These are phyloP conservation scores for Thumatha senex DNA, from an alignment of 2,888 invertebrate species.

Conservation along the genomic window DNA sequence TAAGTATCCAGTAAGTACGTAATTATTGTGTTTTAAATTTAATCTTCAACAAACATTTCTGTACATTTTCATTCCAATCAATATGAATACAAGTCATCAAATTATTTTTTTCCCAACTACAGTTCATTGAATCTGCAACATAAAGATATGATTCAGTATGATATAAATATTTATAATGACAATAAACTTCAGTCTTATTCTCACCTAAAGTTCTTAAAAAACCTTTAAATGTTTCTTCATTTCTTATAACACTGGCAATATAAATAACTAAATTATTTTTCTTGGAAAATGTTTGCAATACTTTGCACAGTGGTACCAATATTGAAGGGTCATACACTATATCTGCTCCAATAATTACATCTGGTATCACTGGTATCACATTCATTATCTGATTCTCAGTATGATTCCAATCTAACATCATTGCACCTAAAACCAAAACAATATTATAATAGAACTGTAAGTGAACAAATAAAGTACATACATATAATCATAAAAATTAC, in stretches of 20 bases:
- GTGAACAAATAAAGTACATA: neutral
- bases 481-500: slow-evolving; percentile 30
- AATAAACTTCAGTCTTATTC: slow-evolving; percentile 12
- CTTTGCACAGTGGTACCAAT: slow-evolving; percentile 58
- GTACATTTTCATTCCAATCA: slow-evolving; percentile 55
- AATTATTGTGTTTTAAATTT: slow-evolving; percentile 2
- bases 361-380: slow-evolving; percentile 59
- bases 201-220: slow-evolving; percentile 84
- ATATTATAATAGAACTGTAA: neutral
- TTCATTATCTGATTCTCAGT: slow-evolving; percentile 39
- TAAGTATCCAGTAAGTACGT: too few species aligned
- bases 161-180: neutral
- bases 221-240: slow-evolving; percentile 82
- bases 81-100: slow-evolving; percentile 40
- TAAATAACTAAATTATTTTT: slow-evolving; percentile 60
- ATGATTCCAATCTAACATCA: slow-evolving; percentile 64
- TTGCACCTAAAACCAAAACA: slow-evolving; percentile 52
- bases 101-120: slow-evolving; percentile 40
- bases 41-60: slow-evolving; percentile 58
- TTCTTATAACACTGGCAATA: slow-evolving; percentile 81
- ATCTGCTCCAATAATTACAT: slow-evolving; percentile 71
- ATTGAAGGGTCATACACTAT: slow-evolving; percentile 73
- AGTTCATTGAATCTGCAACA: slow-evolving; percentile 51
- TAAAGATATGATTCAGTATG: neutral
- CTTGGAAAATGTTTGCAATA: slow-evolving; percentile 49